Evolutionary conservation across 2,888 invertebrate species (phyloP).

Genomic region (Agrochola macilenta): DNA sequence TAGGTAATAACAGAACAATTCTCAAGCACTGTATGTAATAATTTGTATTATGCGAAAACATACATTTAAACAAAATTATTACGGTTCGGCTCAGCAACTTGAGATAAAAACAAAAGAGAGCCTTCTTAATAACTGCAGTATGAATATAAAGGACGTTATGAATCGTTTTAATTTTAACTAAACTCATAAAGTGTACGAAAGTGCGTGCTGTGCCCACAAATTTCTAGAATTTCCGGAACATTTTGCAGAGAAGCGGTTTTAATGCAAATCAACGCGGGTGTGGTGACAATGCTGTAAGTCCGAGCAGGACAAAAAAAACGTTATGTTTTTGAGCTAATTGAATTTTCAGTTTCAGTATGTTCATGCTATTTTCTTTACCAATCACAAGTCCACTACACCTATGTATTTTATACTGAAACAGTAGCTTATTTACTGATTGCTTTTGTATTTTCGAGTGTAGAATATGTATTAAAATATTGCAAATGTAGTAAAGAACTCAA

Average conservation of each 20-base stretch:
- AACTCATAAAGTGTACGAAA: slow-evolving; percentile 69
- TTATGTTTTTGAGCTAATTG: not conserved
- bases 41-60: slow-evolving; percentile 15
- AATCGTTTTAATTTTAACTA: slow-evolving; percentile 69
- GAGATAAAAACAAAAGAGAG: slow-evolving; percentile 33
- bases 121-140: slow-evolving; percentile 52
- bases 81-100: slow-evolving; percentile 18
- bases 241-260: slow-evolving; percentile 67
- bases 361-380: not conserved
- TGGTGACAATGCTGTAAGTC: slow-evolving; percentile 56
- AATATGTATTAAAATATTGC: not conserved
- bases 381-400: not conserved
- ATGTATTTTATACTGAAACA: not conserved
- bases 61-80: slow-evolving; percentile 30
- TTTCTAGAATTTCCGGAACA: slow-evolving; percentile 67
- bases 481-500: not conserved
- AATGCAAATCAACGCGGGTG: slow-evolving; percentile 71
- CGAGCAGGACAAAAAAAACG: slow-evolving; percentile 5
- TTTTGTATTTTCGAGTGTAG: not conserved
- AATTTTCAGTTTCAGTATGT: not conserved
- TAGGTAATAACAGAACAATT: not conserved
- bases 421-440: not conserved
- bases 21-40: not conserved
- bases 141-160: slow-evolving; percentile 56
- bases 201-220: slow-evolving; percentile 73